A percentile compares a stretch with the other conserved stretches of the same genome.
These are phyloP conservation scores for Pteromalus puparum DNA, from an alignment of 1,140 invertebrate species.

Conservation along the genomic window DNA sequence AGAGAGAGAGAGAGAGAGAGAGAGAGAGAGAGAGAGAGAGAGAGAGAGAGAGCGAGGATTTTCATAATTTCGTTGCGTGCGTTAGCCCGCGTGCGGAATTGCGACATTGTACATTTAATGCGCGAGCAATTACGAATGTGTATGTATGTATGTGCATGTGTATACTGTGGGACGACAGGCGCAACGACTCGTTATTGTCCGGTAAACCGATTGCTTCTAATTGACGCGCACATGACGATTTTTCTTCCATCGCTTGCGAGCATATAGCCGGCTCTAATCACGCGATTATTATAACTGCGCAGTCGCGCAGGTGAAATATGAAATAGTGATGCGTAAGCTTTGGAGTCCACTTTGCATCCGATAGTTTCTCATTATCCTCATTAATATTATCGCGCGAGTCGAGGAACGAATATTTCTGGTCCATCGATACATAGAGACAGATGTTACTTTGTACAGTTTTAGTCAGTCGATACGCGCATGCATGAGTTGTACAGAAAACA, in stretches of 20 bases:
- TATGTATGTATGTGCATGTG: not conserved
- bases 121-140: not conserved
- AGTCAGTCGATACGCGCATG: not conserved
- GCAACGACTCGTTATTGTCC: slow-evolving; percentile 30
- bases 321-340: slow-evolving; percentile 1
- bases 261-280: slow-evolving; percentile 30
- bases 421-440: too few species aligned
- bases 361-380: not conserved
- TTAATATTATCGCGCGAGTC: too few species aligned
- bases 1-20: too few species aligned
- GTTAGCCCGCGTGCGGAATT: slow-evolving; percentile 8
- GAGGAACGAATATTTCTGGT: too few species aligned
- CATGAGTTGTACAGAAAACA: not conserved
- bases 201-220: slow-evolving; percentile 45
- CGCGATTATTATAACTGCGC: slow-evolving; percentile 14
- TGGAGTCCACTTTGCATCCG: not conserved
- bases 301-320: slow-evolving; percentile 14
- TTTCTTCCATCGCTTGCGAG: not conserved
- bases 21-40: too few species aligned
- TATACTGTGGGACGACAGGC: not conserved
- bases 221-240: slow-evolving; percentile 32
- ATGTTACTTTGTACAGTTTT: too few species aligned
- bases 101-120: slow-evolving; percentile 21
- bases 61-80: slow-evolving; percentile 33
- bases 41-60: not conserved